Base-by-base conservation (phyloP, 2,888 invertebrate species). In the Ennomos erosarius region DNA sequence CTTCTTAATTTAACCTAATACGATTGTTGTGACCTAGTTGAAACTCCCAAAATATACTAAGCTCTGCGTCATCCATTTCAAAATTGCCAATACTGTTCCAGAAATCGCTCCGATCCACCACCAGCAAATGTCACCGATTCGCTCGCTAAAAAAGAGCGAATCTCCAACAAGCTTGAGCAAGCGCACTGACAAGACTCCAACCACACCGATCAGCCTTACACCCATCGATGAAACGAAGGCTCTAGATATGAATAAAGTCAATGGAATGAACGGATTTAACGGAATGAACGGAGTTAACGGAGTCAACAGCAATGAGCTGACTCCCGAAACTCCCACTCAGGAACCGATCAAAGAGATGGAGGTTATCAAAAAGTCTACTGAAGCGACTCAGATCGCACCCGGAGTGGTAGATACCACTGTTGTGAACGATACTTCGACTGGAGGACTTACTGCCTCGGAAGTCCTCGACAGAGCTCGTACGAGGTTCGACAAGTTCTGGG, bases 401-500 rank as follows among this genome's bases (percentile, higher is more conserved):
- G 93, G 94, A 11, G 92, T 94, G 12, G 88, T 94, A 12, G 94
- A 94, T 68, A 94, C 88, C 0, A 89, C 90, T 13, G 88, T 93
- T 6, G 90, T 92, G 13, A 93, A 92, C 38, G 93, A 93, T 38
- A 69, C 88, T 36, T 70, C 74, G 52, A 74, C 78, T 47, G 92
- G 91, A n/a, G 92, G 93, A 1, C 90, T 95, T 43, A 91, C 94
- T 48, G 95, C 96, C 38, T 93, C 95, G 55, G 96, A 96, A 79
- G 96, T 96, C 63, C 91, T 97, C 68, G 96, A 97, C 81, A 95
- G 95, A 82, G 97, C 97, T 73, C 95, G 96, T 73, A 96, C 95
- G 84, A 95, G 96, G 73, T 97, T 97, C 81, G 97, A 97, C 86
- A 95, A 96, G 78, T 97, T 97, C 86, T 97, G 97, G 97, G 96